phyloP scores from a whole-genome alignment of 2,113 vertebrate genomes.

The Condylura cristata region DNA sequence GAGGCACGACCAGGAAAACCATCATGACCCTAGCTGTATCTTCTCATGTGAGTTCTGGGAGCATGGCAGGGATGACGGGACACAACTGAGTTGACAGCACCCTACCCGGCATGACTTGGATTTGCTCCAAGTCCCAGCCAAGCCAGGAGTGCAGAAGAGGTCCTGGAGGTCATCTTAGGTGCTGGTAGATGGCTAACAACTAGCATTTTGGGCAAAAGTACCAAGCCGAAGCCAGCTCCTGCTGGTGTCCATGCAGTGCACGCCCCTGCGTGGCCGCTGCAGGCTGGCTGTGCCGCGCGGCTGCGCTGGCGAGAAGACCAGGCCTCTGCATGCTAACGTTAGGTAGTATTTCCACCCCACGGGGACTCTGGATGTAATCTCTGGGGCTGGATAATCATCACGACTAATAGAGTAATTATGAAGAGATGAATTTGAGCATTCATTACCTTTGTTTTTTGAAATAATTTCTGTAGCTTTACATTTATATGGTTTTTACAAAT shows the following conservation, averaged over 20 bases:
- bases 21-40: background rate
- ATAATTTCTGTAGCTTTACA: background rate
- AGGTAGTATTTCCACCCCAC: rapidly evolving
- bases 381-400: background rate
- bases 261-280: background rate
- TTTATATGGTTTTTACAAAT: background rate
- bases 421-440: background rate
- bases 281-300: rapidly evolving
- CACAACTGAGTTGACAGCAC: rapidly evolving
- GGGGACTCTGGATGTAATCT: rapidly evolving
- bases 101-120: rapidly evolving
- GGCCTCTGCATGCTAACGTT: rapidly evolving
- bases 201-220: background rate
- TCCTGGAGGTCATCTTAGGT: background rate
- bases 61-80: no score
- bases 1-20: background rate
- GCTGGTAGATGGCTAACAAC: background rate
- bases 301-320: no score
- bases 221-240: background rate
- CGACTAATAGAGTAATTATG: background rate
- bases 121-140: background rate
- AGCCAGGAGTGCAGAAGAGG: background rate
- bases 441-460: background rate
- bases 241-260: background rate
- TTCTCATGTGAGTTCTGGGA: background rate